Evolutionary conservation across 1,140 invertebrate species (phyloP), one percentile per base, ranked within the genome.

Genomic region (Drosophila lowei): DNA sequence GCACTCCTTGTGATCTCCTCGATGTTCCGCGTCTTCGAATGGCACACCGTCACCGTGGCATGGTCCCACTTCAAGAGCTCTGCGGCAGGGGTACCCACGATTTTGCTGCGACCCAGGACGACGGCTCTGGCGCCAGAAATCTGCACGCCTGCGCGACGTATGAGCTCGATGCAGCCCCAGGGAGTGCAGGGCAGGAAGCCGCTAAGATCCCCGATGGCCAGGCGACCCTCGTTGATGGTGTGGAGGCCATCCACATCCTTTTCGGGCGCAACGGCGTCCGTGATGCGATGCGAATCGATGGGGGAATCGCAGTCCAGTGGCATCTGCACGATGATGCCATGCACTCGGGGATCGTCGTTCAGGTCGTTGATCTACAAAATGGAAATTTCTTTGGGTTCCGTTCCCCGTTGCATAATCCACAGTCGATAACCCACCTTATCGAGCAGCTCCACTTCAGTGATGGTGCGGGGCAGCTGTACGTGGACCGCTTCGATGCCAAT

Each of bases 241-340:
- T 98, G 96, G 48, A 99, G 92, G 13, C 98, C 98, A 92, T 99
- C 98, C 23, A 99, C 98, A 94, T 99, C 98, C 93, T 99, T 99
- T 8, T 94, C 93, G 0, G 97, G 95, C 1, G 93, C 93, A 1
- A 99, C 97, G 3, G 95, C 91, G 92, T 99, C 97, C 5, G 97
- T 98, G 54, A 99, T 94, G 9, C 95, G 91, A 91, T 97, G 95
- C 0, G 96, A 94, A 93, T 99, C 95, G 66, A 99, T 98, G 65
- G 93, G 81, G 74, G 95, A 95, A 0, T 94, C 94, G 63, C 94
- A 94, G 90, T 99, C 98, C 46, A 99, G 92, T 0, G 98, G 98
- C 95, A 99, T 97, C 93, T 99, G 98, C 1, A 99, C 97, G 84
- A 99, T 99, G 83, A 99, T 98, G 23, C 98, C 98, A 93, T 99